Evolutionary conservation across 2,113 vertebrate genomes (phyloP).

Genomic region (Zeus faber): DNA sequence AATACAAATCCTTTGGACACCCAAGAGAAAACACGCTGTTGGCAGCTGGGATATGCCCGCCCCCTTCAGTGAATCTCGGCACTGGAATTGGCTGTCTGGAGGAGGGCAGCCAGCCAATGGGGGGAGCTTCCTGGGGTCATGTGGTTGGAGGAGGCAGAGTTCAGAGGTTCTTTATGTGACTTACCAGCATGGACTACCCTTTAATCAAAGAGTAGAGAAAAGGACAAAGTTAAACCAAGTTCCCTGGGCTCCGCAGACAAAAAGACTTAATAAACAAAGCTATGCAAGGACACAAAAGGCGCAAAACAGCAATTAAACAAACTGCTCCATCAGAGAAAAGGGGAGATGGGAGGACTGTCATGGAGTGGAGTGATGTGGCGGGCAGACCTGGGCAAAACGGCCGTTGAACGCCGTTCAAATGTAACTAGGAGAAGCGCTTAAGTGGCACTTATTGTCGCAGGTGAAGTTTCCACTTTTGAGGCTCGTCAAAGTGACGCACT

Average conservation of each 20-base stretch:
- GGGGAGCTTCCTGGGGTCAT: conserved; percentile 99
- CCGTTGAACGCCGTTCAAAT: conserved; percentile 44
- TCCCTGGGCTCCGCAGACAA: conserved; percentile 82
- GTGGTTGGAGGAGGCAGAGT: conserved; percentile 97
- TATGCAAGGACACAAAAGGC: conserved; percentile 57
- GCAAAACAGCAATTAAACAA: conserved; percentile 44
- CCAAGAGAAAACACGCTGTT: conserved; percentile 95
- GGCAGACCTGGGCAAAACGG: conserved; percentile 60
- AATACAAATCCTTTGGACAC: conserved; percentile 98
- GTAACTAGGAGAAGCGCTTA: conserved; percentile 20
- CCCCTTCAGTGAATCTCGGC: conserved; percentile 98
- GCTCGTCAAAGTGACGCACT: conserved; percentile 20
- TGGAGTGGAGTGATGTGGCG: conserved; percentile 43
- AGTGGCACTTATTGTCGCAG: conserved; percentile 30
- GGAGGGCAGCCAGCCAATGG: conserved; percentile 98
- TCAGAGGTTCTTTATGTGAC: conserved; percentile 99
- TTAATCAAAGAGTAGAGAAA: conserved; percentile 99
- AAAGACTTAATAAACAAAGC: conserved; percentile 64
- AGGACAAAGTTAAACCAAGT: conserved; percentile 99
- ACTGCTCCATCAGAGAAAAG: conserved; percentile 33
- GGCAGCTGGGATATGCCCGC: conserved; percentile 93
- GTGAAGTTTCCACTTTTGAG: conserved; percentile 18
- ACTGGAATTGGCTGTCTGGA: conserved; percentile 97
- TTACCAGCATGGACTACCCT: conserved; percentile 99
- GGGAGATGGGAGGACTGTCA: conserved; percentile 38